Evolutionary conservation across 2,797 vertebrate genomes (phyloP), one percentile per base, ranked within the genome.

Genomic region (Epinephelus malabaricus): DNA sequence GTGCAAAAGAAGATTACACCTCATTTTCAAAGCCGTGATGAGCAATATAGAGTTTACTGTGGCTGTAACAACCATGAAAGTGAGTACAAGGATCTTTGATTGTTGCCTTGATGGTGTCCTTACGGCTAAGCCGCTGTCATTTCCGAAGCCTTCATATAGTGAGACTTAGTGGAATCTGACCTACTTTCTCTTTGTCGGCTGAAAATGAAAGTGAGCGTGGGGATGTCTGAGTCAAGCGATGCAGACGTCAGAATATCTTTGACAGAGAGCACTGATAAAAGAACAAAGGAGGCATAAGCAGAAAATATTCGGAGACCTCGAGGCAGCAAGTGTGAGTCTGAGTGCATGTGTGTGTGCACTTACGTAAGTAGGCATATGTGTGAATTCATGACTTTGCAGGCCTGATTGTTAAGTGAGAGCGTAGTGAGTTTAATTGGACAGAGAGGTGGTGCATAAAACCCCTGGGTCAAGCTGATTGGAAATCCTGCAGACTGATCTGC

Each of bases 1-100:
- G 92, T 84, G 50, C 69, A 85, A 83, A 47, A 53, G 73, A 76
- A 88, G 78, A 92, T 86, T 90, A 79, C 92, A 91, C 49, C 63
- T 73, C 0, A 38, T 30, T 78, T 55, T 54, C 61, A 85, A 82
- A 86, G 69, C 68, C 14, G 0, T 50, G 55, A 81, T 38, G 67
- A 79, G 60, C 43, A 69, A 64, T 69, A 27, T 58, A 13, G 54
- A 77, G 70, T 70, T 77, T 45, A 65, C 46, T 43, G 43, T 53
- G 60, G 27, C 66, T 60, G 25, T 40, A 54, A 70, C 64, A 47
- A 40, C 40, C 13, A 58, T 78, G 58, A 80, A 83, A 81, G 63
- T 53, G 46, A 65, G 60, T n/a, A 69, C 45, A 77, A 73, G 72
- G 49, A 68, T 79, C 60, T 76, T 65, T 75, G 61, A 83, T 91